phyloP scores from a whole-genome alignment of 2,888 invertebrate species.

The Steinernema hermaphroditum region DNA sequence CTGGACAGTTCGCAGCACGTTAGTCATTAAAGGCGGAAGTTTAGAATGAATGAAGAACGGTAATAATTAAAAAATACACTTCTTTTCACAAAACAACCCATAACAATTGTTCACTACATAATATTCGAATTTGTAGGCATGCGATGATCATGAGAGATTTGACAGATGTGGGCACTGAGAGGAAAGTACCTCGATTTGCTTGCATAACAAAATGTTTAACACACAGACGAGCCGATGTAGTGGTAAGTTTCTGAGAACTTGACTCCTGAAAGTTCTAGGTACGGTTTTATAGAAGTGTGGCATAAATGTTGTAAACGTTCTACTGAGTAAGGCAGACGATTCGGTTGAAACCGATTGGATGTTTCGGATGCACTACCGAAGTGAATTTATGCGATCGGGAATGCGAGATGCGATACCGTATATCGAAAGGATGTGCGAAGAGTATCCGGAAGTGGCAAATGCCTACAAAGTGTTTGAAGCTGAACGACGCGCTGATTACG shows the following conservation, averaged over 20 bases:
- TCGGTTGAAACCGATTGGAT: not conserved
- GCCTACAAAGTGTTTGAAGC: not conserved
- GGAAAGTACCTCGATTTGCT: slow-evolving; percentile 3
- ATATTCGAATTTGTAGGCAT: not conserved
- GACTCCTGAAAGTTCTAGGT: no score
- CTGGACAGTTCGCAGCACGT: no score
- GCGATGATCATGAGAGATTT: slow-evolving; percentile 11
- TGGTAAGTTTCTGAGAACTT: not conserved
- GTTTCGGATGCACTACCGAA: not conserved
- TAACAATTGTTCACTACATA: no score
- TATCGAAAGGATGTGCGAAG: slow-evolving; percentile 3
- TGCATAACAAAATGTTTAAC: slow-evolving; percentile 4
- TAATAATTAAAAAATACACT: no score
- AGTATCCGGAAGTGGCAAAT: not conserved
- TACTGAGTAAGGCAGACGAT: not conserved
- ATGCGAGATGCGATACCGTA: slow-evolving; percentile 10
- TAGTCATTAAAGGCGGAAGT: no score
- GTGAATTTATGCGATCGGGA: slow-evolving; percentile 10
- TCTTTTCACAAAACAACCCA: no score
- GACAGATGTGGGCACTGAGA: not conserved
- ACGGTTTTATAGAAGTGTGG: slow-evolving; percentile 18
- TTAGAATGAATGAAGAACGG: no score
- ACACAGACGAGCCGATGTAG: not conserved
- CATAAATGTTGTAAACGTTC: slow-evolving; percentile 1
- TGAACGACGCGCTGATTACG: slow-evolving; percentile 33